phyloP scores from a whole-genome alignment of 2,113 vertebrate genomes.

The Willisornis vidua region DNA sequence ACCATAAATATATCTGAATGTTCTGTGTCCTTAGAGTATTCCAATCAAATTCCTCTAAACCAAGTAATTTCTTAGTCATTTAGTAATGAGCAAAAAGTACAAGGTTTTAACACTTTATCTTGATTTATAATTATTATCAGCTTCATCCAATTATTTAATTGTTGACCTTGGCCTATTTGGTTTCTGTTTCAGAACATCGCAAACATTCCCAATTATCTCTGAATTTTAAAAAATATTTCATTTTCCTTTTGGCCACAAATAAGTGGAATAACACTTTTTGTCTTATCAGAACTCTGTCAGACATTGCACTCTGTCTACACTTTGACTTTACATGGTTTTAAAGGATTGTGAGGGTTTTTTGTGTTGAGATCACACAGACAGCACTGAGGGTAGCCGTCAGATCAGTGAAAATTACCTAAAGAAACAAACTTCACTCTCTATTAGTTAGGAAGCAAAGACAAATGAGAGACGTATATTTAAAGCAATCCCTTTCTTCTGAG shows the following conservation, averaged over 20 bases:
- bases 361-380: background rate
- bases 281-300: background rate
- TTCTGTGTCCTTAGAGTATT: background rate
- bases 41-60: background rate
- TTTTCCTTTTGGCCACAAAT: background rate
- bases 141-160: background rate
- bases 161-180: background rate
- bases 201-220: background rate
- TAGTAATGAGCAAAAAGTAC: background rate
- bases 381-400: background rate
- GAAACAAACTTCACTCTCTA: constrained; percentile 33
- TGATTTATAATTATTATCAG: background rate
- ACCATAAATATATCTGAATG: background rate
- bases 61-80: background rate
- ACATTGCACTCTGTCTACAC: background rate
- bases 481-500: background rate
- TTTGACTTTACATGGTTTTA: background rate
- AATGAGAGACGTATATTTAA: background rate
- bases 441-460: background rate
- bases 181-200: background rate
- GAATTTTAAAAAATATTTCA: background rate
- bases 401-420: constrained; percentile 52
- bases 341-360: accelerated
- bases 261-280: background rate
- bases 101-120: background rate